These are phyloP conservation scores for Plemyria rubiginata DNA, from an alignment of 2,888 invertebrate species.

Conservation along the genomic window DNA sequence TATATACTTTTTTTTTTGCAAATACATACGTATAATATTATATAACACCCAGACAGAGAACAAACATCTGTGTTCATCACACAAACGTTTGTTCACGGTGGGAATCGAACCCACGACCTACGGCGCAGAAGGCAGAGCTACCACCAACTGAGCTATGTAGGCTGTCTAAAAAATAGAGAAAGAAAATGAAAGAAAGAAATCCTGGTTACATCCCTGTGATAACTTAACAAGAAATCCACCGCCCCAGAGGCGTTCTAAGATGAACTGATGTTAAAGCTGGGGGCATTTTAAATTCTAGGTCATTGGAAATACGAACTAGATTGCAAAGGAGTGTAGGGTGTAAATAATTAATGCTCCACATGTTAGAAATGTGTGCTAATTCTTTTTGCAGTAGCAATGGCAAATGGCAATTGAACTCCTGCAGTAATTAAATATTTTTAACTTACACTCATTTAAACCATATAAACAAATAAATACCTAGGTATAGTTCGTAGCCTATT, in stretches of 20 bases:
- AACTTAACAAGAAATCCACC: constrained; percentile 43
- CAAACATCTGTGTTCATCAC: too few species aligned
- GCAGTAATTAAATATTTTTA: not conserved
- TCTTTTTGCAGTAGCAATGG: constrained; percentile 13
- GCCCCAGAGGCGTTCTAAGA: constrained; percentile 28
- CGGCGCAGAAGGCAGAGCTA: too few species aligned
- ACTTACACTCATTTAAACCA: not conserved
- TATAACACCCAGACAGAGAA: too few species aligned
- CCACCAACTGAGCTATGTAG: too few species aligned
- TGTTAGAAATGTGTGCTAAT: constrained; percentile 13
- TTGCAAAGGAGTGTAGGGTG: constrained; percentile 8
- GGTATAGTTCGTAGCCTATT: too few species aligned
- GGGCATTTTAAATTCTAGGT: constrained; percentile 22
- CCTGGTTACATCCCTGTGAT: constrained; percentile 19
- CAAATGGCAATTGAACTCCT: not conserved
- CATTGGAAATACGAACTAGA: constrained; percentile 13
- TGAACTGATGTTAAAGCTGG: constrained; percentile 14
- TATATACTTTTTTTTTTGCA: too few species aligned
- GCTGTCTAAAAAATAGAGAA: too few species aligned
- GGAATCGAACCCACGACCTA: too few species aligned
- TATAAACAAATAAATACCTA: not conserved
- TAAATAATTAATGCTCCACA: constrained; percentile 22
- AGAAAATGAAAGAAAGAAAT: too few species aligned
- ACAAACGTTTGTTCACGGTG: too few species aligned
- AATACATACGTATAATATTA: too few species aligned